Conservation (phyloP, 2,888 invertebrate genomes). For the Molorchus minor region DNA sequence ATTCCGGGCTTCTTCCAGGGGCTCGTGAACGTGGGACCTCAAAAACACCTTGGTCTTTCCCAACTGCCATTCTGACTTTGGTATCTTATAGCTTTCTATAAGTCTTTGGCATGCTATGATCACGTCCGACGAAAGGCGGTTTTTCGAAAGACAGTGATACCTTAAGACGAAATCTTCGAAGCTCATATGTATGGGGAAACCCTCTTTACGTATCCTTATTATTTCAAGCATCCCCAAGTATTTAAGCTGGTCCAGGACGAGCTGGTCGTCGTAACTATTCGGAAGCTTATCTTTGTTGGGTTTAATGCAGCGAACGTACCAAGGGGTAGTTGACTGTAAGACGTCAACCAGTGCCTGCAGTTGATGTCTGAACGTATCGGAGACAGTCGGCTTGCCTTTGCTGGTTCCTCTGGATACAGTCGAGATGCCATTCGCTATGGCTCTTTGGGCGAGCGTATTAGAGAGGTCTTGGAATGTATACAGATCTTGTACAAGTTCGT, state of each 20-base stretch:
- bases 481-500: slow-evolving; percentile 82
- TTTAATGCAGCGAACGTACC: slow-evolving; percentile 94
- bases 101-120: slow-evolving; percentile 64
- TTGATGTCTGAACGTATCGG: slow-evolving; percentile 89
- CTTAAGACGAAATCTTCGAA: slow-evolving; percentile 79
- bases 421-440: slow-evolving; percentile 61
- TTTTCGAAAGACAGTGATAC: slow-evolving; percentile 76
- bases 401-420: slow-evolving; percentile 84
- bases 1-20: slow-evolving; percentile 82
- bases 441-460: slow-evolving; percentile 40
- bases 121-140: slow-evolving; percentile 63
- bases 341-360: slow-evolving; percentile 89
- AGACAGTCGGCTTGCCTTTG: slow-evolving; percentile 89
- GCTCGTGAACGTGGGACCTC: slow-evolving; percentile 82
- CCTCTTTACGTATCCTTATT: slow-evolving; percentile 88
- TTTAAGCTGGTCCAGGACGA: slow-evolving; percentile 87
- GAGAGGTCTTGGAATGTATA: slow-evolving; percentile 71
- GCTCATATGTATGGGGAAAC: slow-evolving; percentile 86
- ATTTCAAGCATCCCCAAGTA: slow-evolving; percentile 95
- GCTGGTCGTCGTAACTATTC: slow-evolving; percentile 79
- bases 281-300: slow-evolving; percentile 87
- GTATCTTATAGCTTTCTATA: slow-evolving; percentile 73
- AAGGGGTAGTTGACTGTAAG: slow-evolving; percentile 87
- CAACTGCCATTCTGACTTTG: slow-evolving; percentile 85
- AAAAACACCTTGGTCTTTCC: slow-evolving; percentile 89